Percentiles rank a stretch among this genome's conserved stretches.
phyloP scores from a whole-genome alignment of 2,113 vertebrate genomes.

The Crotophaga sulcirostris region DNA sequence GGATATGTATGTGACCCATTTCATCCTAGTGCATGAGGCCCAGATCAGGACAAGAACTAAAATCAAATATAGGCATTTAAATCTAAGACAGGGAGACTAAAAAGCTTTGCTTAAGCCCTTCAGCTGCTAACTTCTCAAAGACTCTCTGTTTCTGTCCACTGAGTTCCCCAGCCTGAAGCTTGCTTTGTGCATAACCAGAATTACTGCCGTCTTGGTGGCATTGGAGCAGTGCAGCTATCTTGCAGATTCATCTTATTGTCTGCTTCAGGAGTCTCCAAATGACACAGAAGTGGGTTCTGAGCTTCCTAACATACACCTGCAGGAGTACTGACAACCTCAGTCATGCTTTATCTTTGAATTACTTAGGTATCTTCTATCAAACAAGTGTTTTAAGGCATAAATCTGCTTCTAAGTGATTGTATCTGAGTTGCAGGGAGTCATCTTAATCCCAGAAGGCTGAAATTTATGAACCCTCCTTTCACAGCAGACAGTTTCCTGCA shows the following conservation, averaged over 20 bases:
- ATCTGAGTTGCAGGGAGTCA: constrained; percentile 14
- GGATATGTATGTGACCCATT: constrained; percentile 5
- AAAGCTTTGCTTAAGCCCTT: neutral
- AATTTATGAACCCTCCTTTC: constrained; percentile 17
- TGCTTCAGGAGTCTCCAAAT: neutral
- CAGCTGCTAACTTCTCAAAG: neutral
- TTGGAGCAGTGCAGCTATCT: neutral
- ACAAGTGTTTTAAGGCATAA: constrained; percentile 28
- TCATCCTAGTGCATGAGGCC: neutral
- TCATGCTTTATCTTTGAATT: neutral
- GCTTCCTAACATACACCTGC: neutral
- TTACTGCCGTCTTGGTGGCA: neutral
- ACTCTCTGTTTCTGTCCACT: neutral
- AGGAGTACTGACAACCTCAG: neutral
- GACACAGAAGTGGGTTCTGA: neutral
- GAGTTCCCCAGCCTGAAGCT: neutral
- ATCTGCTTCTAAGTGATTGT: constrained; percentile 2
- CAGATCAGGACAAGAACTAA: neutral
- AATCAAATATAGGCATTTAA: neutral
- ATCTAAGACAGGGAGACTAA: neutral
- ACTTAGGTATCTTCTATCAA: neutral
- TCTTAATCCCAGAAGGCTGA: neutral
- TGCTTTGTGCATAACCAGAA: neutral
- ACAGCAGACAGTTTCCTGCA: neutral
- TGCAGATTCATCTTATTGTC: neutral